Evolutionary conservation across 1,140 invertebrate genomes (phyloP), one percentile per base, ranked within the genome.

Genomic region (Drosophila persimilis): DNA sequence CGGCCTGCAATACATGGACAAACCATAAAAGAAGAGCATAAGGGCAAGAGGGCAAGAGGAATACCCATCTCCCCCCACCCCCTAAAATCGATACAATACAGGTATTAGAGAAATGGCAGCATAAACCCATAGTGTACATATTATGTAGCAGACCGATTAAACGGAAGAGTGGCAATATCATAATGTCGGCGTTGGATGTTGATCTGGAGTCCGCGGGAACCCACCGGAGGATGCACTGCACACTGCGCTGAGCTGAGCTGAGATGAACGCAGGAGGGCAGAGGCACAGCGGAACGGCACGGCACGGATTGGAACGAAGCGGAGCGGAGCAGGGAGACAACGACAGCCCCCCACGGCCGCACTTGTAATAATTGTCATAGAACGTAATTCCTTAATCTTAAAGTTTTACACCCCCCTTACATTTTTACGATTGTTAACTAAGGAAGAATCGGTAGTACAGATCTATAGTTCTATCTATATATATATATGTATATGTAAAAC

Each of bases 371-470:
- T 80, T 64, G 35, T 57, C 48, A 61, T 85, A 84, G 73, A 73
- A 63, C 66, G 31, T 85, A 80, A 86, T 86, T 88, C 78, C 83
- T 88, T 86, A 88, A 88, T 61, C 73, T 74, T 64, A 26, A 86
- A 58, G 80, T 85, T 86, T 86, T 65, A 51, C 77, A 69, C 70
- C 3, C 35, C 35, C 11, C 35, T 11, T 81, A 81, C 77, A 81
- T 85, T 76, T 88, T 81, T 75, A 85, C 65, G 58, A 78, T 74
- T 86, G 81, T 86, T 86, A 88, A 67, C 62, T 81, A 88, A 86
- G 81, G 65, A 39, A 39, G 8, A 31, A 66, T 74, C 75, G 79
- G 80, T 74, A 83, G 74, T 74, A 62, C 61, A 83, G 79, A 84
- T 57, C 31, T 64, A 56, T 57, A 55, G 51, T 64, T 62, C 54